These are phyloP conservation scores for Micromys minutus DNA, from an alignment of 2,113 vertebrate genomes.

Conservation along the genomic window DNA sequence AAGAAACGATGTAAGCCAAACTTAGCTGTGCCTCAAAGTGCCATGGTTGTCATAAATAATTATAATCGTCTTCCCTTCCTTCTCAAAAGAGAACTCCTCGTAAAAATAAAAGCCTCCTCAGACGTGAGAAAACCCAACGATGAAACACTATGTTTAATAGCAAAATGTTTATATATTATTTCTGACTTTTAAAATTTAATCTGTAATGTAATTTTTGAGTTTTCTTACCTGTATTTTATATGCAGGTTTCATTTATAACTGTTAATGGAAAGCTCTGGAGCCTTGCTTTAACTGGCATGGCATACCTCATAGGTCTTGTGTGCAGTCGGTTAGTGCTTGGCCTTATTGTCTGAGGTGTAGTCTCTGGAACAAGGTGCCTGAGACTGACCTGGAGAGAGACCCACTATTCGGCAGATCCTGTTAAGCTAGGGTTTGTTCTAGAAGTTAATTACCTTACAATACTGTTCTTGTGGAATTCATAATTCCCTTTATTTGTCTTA, in stretches of 20 bases:
- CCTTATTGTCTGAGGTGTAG: background rate
- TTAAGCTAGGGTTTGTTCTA: background rate
- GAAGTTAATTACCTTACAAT: background rate
- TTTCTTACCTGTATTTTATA: background rate
- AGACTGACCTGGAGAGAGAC: background rate
- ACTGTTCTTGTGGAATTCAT: background rate
- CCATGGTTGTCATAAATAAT: background rate
- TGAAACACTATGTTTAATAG: background rate
- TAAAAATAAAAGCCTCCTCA: background rate
- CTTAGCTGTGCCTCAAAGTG: background rate
- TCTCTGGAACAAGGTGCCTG: background rate
- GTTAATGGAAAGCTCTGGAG: background rate
- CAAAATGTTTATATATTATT: background rate
- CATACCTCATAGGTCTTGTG: no score
- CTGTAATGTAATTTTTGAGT: background rate
- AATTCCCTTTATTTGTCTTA: background rate
- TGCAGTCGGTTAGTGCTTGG: background rate
- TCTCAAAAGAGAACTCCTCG: background rate
- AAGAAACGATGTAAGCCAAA: background rate
- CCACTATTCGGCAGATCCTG: background rate
- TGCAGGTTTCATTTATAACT: background rate
- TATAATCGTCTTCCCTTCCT: background rate
- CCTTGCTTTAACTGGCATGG: background rate
- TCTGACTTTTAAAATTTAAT: background rate
- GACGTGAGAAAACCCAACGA: background rate